Base-by-base conservation (phyloP, 2,113 vertebrate species). In the Thinocorus orbignyianus region DNA sequence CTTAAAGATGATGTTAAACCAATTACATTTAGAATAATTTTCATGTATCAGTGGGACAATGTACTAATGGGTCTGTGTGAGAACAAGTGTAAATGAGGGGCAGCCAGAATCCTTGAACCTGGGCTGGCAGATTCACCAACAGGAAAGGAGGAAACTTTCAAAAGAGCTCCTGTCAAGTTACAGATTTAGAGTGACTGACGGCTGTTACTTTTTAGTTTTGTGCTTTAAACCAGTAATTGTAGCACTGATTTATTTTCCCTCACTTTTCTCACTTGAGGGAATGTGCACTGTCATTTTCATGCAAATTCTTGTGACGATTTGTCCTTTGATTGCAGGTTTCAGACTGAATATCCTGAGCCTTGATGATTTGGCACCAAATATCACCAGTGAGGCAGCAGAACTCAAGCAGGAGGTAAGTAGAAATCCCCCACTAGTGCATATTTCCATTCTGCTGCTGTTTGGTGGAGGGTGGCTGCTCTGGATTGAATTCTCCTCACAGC, bases 291-390 rank as follows among this genome's bases (percentile, higher is more conserved):
- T 49, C 17, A 51, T 49, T 78, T 74, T n/a, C 17, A 14, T 46
- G 48, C 52, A 33, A 20, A n/a, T 60, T 77, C 48, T 78, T 12
- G 16, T 8, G 8, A 3, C 1, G 0, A 7, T 39, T 28, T 42
- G 14, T 66, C 52, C 25, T 93, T 81, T 52, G 13, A 42, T 97
- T 92, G 64, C 87, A 99, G 99, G 98, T 46, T 99, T 99, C 92
- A 97, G 97, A 86, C 71, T 98, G 31, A 99, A 99, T 35, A 66
- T 99, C 66, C 94, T 99, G 96, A 98, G 98, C 39, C 94, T 99
- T 25, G 99, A 99, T 28, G 98, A 99, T 48, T 70, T 99, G 79
- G 95, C 65, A 20, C 97, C 98, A 39, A 86, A 80, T 60, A 13
- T 39, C 31, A 17, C 73, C 41, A 87, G 66, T 52, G 51, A 94